Base-by-base conservation (phyloP, 2,888 invertebrate species). In the Nemoura dubitans region DNA sequence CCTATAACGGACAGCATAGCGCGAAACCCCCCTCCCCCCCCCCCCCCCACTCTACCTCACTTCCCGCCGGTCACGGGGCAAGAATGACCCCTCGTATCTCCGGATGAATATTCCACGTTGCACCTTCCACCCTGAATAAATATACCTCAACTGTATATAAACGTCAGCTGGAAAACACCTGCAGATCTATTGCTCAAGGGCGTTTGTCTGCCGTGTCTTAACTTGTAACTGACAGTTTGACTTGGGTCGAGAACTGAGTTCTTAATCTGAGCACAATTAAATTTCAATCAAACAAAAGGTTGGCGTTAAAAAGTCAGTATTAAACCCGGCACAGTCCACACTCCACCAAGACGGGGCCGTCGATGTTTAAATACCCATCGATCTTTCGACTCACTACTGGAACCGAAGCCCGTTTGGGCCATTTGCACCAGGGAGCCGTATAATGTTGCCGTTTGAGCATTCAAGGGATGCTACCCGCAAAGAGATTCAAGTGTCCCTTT, bases 1-100 rank as follows among this genome's bases (percentile, higher is more conserved):
- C 59, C 59, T 59, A 59, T 10, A 59, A 21, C 21, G 59, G 59
- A 7, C 14, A 21, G 16, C 59, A 21, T 59, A 21, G 59, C 2
- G 59, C 10, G 36, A 59, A 21, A 59, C 16, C 16, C 21, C 21
- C 16, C 59, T 36, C 36, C 5, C 10, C 36, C 10, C 36, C 36
- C 59, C 14, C 14, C 6, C 59, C n/a, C 36, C 5, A 6, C 36
- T 36, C 36, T 10, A 3, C 14, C 14, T 3, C 59, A 16, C 5
- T 36, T 36, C 36, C 36, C 36, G 36, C 36, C n/a, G n/a, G n/a
- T 36, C 36, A 36, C 10, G 21, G 59, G 59, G 59, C 59, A 59
- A 59, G 59, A 59, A 59, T 59, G 59, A 59, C 59, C 59, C 59
- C 59, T 59, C 59, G 14, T 59, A 59, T 59, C 59, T 59, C 59